Evolutionary conservation across 2,113 vertebrate species (phyloP).

Genomic region (Ceyx melanurus): DNA sequence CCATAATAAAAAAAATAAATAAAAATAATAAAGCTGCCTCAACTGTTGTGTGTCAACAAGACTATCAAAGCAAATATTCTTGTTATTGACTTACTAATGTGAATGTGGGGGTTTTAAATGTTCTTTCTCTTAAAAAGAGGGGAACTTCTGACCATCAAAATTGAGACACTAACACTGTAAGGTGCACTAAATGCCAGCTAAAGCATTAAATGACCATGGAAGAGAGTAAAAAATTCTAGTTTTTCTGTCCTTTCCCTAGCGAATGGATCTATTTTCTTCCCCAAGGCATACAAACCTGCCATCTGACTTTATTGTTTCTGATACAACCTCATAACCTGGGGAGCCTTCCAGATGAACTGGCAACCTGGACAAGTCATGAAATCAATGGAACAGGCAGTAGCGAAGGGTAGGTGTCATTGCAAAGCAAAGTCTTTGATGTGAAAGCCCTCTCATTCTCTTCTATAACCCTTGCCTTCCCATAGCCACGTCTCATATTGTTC

Average conservation of each 20-base stretch:
- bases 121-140: neutral
- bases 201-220: neutral
- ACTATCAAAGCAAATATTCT: slow-evolving; percentile 33
- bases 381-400: slow-evolving; percentile 46
- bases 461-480: slow-evolving; percentile 52
- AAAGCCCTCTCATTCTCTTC: slow-evolving; percentile 53
- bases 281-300: slow-evolving; percentile 20
- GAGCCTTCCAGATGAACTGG: neutral
- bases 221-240: neutral
- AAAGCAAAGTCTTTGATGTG: slow-evolving; percentile 56
- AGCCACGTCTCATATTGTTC: slow-evolving; percentile 33
- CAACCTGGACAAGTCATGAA: slow-evolving; percentile 1
- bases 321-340: slow-evolving; percentile 30
- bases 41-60: neutral
- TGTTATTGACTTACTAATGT: neutral
- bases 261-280: neutral
- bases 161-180: neutral
- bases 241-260: neutral
- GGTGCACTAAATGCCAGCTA: neutral
- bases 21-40: slow-evolving; percentile 1
- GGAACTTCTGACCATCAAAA: neutral
- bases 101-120: neutral
- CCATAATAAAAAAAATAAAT: slow-evolving; percentile 39
- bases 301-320: slow-evolving; percentile 48
- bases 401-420: slow-evolving; percentile 53